These are phyloP conservation scores for Pocota personata DNA, from an alignment of 2,888 invertebrate genomes.

Conservation along the genomic window DNA sequence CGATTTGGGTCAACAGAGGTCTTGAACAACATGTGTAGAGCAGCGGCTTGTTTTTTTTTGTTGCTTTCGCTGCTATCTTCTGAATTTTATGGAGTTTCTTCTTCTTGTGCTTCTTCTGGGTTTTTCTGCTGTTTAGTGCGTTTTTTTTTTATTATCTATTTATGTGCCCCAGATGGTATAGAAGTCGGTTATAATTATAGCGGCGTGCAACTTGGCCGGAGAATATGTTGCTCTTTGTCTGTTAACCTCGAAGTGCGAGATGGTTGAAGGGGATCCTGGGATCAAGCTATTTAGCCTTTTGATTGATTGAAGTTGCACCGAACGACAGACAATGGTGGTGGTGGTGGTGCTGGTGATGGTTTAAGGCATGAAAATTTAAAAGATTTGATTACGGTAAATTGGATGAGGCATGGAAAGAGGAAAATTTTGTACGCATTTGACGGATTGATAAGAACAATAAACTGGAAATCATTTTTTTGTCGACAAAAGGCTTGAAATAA, in stretches of 20 bases:
- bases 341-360: conserved; percentile 8
- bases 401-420: background rate
- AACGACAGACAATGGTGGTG: background rate
- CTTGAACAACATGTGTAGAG: conserved; percentile 64
- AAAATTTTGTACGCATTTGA: background rate
- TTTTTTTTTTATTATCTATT: conserved; percentile 18
- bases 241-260: conserved; percentile 29
- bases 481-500: no score
- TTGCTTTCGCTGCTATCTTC: conserved; percentile 20
- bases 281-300: conserved; percentile 67
- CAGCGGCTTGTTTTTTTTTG: conserved; percentile 28
- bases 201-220: conserved; percentile 18
- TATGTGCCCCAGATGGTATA: conserved; percentile 35
- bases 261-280: conserved; percentile 30
- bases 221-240: conserved; percentile 48
- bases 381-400: conserved; percentile 16
- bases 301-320: conserved; percentile 62
- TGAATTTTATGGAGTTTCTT: background rate
- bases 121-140: conserved; percentile 17
- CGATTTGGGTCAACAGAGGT: conserved; percentile 68
- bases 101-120: background rate
- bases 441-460: background rate
- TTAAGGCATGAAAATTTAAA: conserved; percentile 20
- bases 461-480: background rate
- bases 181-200: conserved; percentile 34